Evolutionary conservation across 1,140 invertebrate species (phyloP).

Genomic region (Hyposmocoma kahamanoa): DNA sequence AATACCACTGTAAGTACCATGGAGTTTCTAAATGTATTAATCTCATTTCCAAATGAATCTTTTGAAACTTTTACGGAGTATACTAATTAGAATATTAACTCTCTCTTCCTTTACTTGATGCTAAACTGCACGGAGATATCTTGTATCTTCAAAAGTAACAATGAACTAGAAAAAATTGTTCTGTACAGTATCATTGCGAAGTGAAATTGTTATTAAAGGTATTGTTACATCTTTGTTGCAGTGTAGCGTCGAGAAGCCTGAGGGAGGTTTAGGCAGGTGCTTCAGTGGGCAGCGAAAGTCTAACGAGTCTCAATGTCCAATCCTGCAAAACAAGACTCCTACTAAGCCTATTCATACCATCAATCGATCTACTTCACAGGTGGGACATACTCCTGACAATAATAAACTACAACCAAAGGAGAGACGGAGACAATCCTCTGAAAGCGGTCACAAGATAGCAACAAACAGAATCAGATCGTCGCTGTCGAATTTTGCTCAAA

Average conservation of each 20-base stretch:
- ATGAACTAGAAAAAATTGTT: too few relatives aligned
- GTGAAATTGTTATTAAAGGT: too few relatives aligned
- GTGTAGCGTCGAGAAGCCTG: constrained; percentile 77
- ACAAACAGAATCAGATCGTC: constrained; percentile 66
- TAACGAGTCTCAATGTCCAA: constrained; percentile 84
- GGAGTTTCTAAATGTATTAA: too few relatives aligned
- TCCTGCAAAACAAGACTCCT: constrained; percentile 74
- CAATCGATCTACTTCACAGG: constrained; percentile 46
- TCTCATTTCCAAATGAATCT: too few relatives aligned
- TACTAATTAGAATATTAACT: too few relatives aligned
- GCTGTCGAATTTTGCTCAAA: constrained; percentile 65
- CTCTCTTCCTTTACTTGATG: too few relatives aligned
- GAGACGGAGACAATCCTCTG: constrained; percentile 44
- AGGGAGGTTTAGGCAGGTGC: constrained; percentile 74
- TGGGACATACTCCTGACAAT: constrained; percentile 41
- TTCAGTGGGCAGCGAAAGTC: constrained; percentile 78
- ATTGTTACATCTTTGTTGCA: constrained; percentile 71
- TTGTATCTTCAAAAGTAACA: too few relatives aligned
- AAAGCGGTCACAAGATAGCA: constrained; percentile 50
- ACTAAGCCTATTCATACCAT: constrained; percentile 64
- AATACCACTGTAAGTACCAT: constrained; percentile 79
- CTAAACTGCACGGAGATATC: too few relatives aligned
- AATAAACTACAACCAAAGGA: constrained; percentile 43
- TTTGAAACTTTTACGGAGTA: too few relatives aligned
- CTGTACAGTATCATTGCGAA: too few relatives aligned